Base-by-base conservation (phyloP, 2,888 invertebrate species). In the Synergus laeviventris region DNA sequence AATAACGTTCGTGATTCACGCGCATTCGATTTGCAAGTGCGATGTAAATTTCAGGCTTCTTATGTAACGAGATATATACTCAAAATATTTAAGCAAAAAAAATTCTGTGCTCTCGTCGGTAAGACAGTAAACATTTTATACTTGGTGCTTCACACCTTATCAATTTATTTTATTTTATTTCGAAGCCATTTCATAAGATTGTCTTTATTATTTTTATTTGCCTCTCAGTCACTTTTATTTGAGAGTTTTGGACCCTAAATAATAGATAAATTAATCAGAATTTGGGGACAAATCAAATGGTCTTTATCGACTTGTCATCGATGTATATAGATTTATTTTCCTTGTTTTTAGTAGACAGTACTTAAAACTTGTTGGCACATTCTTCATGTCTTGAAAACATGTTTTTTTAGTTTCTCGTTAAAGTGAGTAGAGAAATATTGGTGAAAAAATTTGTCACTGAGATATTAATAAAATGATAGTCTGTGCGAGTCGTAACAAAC, bases 401-500 rank as follows among this genome's bases (percentile, higher is more conserved):
- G 49, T 49, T 70, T 70, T 66, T 70, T 31, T 31, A 66, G 16
- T 31, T 70, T 21, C 16, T 66, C 24, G 24, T 24, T 16, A 7
- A 24, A 70, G 66, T 9, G 45, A 9, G 16, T 49, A 31, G 9
- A 70, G 45, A 70, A 70, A 70, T 70, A 45, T 70, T 70, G 24
- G 11, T 4, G 9, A 70, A 70, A 66, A 70, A 42, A 70, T 70
- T 45, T 70, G 66, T 70, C 66, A 70, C 31, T 70, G 45, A 31
- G 66, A 45, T 45, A 70, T 31, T 45, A 70, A 70, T 70, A 70
- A 70, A 70, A 70, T 24, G 9, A 9, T 45, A 70, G 31, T 45
- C 31, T 70, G 16, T 1, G 24, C 16, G 24, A 45, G 62, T 45
- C 66, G 66, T 66, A 24, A 31, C 7, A 70, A 45, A 49, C 9